Evolutionary conservation across 2,797 vertebrate species (phyloP), one percentile per base, ranked within the genome.

Genomic region (Bradypus variegatus): DNA sequence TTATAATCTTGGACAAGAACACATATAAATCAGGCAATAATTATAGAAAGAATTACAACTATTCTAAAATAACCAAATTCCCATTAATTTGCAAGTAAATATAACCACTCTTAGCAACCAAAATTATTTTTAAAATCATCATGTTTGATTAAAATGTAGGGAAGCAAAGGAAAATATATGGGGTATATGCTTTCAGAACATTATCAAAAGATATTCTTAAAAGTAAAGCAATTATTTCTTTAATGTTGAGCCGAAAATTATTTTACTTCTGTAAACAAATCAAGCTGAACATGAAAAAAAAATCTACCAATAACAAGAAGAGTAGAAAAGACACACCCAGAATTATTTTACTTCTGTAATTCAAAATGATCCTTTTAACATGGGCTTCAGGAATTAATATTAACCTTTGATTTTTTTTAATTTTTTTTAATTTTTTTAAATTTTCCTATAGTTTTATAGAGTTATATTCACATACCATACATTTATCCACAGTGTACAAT

Each of bases 351-450:
- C 21, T 81, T 83, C 78, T 77, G 45, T 12, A 79, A 82, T 53
- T 93, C 27, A 88, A 95, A 93, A 25, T 19, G 87, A 23, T 75
- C 18, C 23, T 83, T 85, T 90, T 73, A 92, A 53, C 33, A 86
- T 36, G 21, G 8, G 6, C 33, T 38, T 92, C 29, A 93, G 13
- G 55, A 88, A 14, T 73, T 21, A 65, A 70, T 16, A 65, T 25
- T 53, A 84, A 89, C 10, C 16, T 83, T 50, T 6, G 58, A 11
- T n/a, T n/a, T n/a, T 45, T 88, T 89, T 93, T 75, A 76, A 90
- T 65, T 9, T 89, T 31, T 90, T 90, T 86, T 60, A 92, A n/a
- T n/a, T n/a, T n/a, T n/a, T n/a, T n/a, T n/a, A n/a, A n/a, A n/a
- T n/a, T n/a, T n/a, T n/a, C n/a, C n/a, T n/a, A n/a, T n/a, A n/a